phyloP scores from a whole-genome alignment of 30 jellyfish, hydroid and myxozoan genomes.

The Aurelia aurita complex sp. Pacific region DNA sequence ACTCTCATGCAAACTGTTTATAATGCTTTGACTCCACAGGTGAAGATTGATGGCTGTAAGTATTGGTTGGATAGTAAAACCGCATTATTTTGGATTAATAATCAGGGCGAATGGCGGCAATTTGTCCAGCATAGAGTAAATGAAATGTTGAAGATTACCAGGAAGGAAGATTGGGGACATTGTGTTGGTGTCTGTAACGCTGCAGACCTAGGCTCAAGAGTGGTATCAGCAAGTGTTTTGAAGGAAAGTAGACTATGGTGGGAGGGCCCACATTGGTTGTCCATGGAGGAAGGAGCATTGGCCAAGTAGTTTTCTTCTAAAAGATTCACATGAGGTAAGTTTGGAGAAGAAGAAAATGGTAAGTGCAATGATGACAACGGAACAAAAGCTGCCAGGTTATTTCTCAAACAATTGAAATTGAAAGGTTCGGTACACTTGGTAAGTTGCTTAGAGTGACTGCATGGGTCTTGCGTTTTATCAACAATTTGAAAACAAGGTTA shows the following conservation, averaged over 20 bases:
- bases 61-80: slow-evolving; percentile 48
- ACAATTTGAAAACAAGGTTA: background rate
- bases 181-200: slow-evolving; percentile 32
- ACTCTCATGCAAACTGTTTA: slow-evolving; percentile 15
- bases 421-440: background rate
- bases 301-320: slow-evolving; percentile 16
- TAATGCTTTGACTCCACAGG: slow-evolving; percentile 4
- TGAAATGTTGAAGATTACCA: slow-evolving; percentile 12
- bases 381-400: background rate
- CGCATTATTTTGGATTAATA: slow-evolving; percentile 31
- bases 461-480: slow-evolving; percentile 2
- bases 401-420: background rate
- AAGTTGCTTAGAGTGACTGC: slow-evolving; percentile 18
- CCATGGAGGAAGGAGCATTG: slow-evolving; percentile 21
- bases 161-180: slow-evolving; percentile 1
- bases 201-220: slow-evolving; percentile 52
- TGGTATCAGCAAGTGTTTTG: slow-evolving; percentile 18
- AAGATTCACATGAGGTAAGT: background rate
- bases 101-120: slow-evolving; percentile 15
- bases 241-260: slow-evolving; percentile 40
- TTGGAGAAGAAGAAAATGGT: slow-evolving; percentile 14
- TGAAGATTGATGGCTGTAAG: slow-evolving; percentile 12
- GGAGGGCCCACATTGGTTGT: slow-evolving; percentile 52
- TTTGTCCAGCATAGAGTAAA: slow-evolving; percentile 27
- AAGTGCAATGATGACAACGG: background rate